Evolutionary conservation across 1,140 invertebrate genomes (phyloP), one percentile per base, ranked within the genome.

Genomic region (Danaus plexippus): DNA sequence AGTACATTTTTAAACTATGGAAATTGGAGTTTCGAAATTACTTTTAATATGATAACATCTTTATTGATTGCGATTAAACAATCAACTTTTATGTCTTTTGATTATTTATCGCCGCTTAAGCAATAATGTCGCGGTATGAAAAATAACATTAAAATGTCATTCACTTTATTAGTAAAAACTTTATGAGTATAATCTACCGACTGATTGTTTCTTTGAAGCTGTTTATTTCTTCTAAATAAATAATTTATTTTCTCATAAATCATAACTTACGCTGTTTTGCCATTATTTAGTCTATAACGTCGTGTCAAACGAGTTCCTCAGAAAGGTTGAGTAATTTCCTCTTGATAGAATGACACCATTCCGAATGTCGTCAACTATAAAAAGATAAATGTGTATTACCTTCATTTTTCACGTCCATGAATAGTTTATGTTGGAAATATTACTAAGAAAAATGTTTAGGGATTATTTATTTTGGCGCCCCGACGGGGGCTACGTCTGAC

Each of bases 371-470:
- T 62, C 43, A 11, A 32, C 9, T 68, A 43, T 75, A 70, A 78
- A 71, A 11, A 52, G 9, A 62, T 11, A 59, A 58, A 69, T 64
- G 59, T 63, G 63, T 62, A 60, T 57, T 60, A 68, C 67, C 69
- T 74, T 73, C 72, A 78, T 78, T 76, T 78, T 75, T 78, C 73
- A 76, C 60, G 52, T 62, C 58, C 67, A 76, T 75, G 72, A 71
- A 74, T 74, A 74, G 73, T 73, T 76, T 70, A 76, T 71, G 66
- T 65, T 67, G 67, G 69, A 70, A 78, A 76, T 76, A 71, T 76
- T 73, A 78, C 70, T 67, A 70, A 65, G 75, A 76, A 78, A 79
- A 76, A 76, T 79, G 69, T 66, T 67, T 60, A 40, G 47, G 59
- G 63, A 54, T 66, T 67, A 67, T 72, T 72, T 72, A 69, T 67